A percentile compares a stretch with the other conserved stretches of the same genome.
phyloP scores from a whole-genome alignment of 2,797 vertebrate genomes.

The Hephaestus fuliginosus region DNA sequence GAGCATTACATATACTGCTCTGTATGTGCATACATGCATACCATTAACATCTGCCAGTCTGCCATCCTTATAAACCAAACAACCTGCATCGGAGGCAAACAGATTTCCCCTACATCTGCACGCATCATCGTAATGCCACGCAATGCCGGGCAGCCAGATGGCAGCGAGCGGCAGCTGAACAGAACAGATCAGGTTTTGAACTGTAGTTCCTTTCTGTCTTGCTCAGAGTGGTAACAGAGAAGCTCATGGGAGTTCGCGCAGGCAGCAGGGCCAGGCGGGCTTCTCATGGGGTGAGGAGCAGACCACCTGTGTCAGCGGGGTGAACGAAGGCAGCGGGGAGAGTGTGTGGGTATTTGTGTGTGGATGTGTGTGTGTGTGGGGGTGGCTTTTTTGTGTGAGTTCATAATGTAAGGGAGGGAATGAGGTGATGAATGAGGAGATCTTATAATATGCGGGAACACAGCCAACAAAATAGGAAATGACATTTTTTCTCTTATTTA shows the following conservation, averaged over 20 bases:
- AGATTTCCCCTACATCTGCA: slow-evolving; percentile 82
- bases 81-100: slow-evolving; percentile 69
- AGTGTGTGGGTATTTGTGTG: slow-evolving; percentile 3
- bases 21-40: slow-evolving; percentile 75
- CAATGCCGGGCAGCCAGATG: slow-evolving; percentile 75
- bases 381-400: slow-evolving; percentile 21
- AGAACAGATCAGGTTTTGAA: slow-evolving; percentile 64
- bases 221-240: slow-evolving; percentile 47
- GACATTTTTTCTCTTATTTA: slow-evolving; percentile 62
- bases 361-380: background rate
- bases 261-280: slow-evolving; percentile 49
- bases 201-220: slow-evolving; percentile 57
- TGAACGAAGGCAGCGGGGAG: slow-evolving; percentile 24
- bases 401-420: slow-evolving; percentile 55
- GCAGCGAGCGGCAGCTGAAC: slow-evolving; percentile 51
- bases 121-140: slow-evolving; percentile 72
- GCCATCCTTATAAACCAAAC: slow-evolving; percentile 65
- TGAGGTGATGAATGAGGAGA: slow-evolving; percentile 68
- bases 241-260: slow-evolving; percentile 66
- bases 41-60: slow-evolving; percentile 77
- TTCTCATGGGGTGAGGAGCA: slow-evolving; percentile 60
- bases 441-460: slow-evolving; percentile 55
- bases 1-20: slow-evolving; percentile 53
- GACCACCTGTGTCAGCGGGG: slow-evolving; percentile 70
- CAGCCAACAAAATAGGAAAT: slow-evolving; percentile 61